Conservation (phyloP, 1,140 invertebrate species). For the Heterodera carotae region DNA sequence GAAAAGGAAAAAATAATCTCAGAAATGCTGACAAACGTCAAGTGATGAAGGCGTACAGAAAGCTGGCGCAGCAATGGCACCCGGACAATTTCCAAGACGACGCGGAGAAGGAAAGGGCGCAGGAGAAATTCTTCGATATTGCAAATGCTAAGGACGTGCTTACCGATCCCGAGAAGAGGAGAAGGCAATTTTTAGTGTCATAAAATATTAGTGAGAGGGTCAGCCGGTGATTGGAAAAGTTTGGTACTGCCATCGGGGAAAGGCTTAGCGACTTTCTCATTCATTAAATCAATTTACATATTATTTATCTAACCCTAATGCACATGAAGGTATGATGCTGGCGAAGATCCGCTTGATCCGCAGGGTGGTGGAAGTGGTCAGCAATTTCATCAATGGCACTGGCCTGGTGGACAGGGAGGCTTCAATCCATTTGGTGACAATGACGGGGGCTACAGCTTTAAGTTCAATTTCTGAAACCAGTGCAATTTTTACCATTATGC, state of each 20-base stretch:
- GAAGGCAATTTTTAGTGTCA: not conserved
- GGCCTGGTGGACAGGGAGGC: constrained; percentile 46
- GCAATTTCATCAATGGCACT: constrained; percentile 69
- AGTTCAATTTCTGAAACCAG: constrained; percentile 75
- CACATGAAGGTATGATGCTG: constrained; percentile 81
- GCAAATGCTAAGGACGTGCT: constrained; percentile 96
- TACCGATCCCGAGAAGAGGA: constrained; percentile 71
- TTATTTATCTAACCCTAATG: no score
- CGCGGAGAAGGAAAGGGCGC: constrained; percentile 82
- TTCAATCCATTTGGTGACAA: constrained; percentile 81
- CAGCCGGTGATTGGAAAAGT: no score
- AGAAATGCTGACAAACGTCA: constrained; percentile 84
- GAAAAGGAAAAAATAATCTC: constrained; percentile 50
- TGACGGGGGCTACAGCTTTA: constrained; percentile 80
- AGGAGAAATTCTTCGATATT: constrained; percentile 98
- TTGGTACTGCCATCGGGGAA: no score
- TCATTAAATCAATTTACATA: constrained; percentile 79
- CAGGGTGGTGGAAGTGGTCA: constrained; percentile 74
- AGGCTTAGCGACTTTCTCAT: no score
- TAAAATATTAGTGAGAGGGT: no score
- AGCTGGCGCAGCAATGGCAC: constrained; percentile 97
- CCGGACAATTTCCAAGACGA: constrained; percentile 92
- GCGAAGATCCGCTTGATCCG: constrained; percentile 94
- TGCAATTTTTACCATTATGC: no score
- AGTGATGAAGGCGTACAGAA: constrained; percentile 79